Percentiles rank a stretch among this genome's conserved stretches.
Conservation (phyloP, 2,888 invertebrate species). For the Diaphora mendica region DNA sequence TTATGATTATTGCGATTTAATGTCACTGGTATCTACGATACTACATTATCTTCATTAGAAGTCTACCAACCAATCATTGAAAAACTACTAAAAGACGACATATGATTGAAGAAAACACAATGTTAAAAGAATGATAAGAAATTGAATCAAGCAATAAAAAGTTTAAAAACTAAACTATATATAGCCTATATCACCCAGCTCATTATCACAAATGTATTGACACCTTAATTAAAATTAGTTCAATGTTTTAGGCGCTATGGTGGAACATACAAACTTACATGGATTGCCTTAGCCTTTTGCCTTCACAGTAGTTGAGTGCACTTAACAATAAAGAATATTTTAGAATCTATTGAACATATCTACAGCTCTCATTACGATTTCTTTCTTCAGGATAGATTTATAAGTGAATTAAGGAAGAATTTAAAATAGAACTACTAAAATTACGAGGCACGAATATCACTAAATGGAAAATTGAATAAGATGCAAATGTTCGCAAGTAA, state of each 20-base stretch:
- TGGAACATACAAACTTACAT: not conserved
- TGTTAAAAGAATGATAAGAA: not conserved
- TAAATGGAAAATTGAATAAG: not conserved
- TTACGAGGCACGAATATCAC: not conserved
- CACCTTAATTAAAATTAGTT: too few relatives aligned
- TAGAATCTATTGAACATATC: not conserved
- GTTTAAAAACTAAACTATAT: too few relatives aligned
- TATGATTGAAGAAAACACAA: not conserved
- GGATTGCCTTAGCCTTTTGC: too few relatives aligned
- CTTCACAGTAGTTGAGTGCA: not conserved
- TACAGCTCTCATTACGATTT: not conserved
- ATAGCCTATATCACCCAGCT: too few relatives aligned
- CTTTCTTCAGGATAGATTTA: not conserved
- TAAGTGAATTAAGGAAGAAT: not conserved
- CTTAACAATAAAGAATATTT: not conserved
- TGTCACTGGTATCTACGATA: not conserved
- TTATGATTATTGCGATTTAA: slow-evolving; percentile 2
- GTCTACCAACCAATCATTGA: not conserved
- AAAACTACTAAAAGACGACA: not conserved
- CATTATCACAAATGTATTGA: too few relatives aligned
- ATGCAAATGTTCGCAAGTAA: not conserved
- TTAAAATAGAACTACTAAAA: not conserved
- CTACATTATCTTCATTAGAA: not conserved
- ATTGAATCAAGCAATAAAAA: not conserved
- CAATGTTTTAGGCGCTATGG: too few relatives aligned